Percentiles rank a stretch among this genome's conserved stretches.
Evolutionary conservation across 2,888 invertebrate genomes (phyloP).

Genomic region (Himalopsyche kuldschensis): DNA sequence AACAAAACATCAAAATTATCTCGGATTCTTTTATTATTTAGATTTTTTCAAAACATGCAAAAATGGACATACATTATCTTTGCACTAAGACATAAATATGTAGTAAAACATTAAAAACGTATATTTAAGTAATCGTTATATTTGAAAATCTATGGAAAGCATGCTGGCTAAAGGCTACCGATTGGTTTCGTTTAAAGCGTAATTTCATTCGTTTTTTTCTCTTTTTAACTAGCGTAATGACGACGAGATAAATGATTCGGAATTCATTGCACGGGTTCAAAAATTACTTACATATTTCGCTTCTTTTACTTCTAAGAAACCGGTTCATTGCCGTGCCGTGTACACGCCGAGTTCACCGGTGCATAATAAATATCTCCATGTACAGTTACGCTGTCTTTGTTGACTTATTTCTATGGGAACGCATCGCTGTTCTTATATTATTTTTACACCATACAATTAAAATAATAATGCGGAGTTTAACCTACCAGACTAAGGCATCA

Average conservation of each 20-base stretch:
- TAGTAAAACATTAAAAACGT: no score
- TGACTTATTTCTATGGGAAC: conserved; percentile 22
- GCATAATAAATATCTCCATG: conserved; percentile 33
- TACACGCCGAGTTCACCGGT: conserved; percentile 28
- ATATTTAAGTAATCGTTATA: not conserved
- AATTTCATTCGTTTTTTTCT: not conserved
- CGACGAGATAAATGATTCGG: not conserved
- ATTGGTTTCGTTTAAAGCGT: no score
- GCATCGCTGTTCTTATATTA: not conserved
- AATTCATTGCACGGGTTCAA: not conserved
- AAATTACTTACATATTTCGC: conserved; percentile 19
- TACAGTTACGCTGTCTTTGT: conserved; percentile 36
- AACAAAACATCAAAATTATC: no score
- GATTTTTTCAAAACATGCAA: no score
- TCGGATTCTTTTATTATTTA: no score
- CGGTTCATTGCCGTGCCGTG: conserved; percentile 22
- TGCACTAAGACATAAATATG: not conserved
- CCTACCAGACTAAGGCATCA: not conserved
- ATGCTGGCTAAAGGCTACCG: no score
- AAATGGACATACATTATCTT: no score
- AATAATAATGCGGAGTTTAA: not conserved
- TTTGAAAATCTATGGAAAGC: no score
- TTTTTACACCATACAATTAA: not conserved
- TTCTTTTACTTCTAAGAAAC: conserved; percentile 21
- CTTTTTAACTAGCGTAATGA: not conserved